A percentile compares a stretch with the other conserved stretches of the same genome.
Evolutionary conservation across 1,140 invertebrate species (phyloP).

Genomic region (Sycobia sp.): DNA sequence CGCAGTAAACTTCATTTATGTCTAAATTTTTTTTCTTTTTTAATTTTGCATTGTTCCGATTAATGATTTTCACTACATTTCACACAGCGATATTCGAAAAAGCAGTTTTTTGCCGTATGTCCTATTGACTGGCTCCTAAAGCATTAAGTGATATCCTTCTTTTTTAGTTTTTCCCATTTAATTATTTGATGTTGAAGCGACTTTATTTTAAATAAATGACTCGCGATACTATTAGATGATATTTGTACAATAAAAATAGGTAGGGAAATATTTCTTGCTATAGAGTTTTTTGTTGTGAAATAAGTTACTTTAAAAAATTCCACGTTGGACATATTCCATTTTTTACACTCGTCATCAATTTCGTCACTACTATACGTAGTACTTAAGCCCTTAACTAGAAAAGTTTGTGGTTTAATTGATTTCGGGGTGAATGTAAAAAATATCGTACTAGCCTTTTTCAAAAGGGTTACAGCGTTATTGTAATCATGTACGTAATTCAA

Average conservation of each 20-base stretch:
- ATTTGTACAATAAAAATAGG: not conserved
- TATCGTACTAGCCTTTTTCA: not conserved
- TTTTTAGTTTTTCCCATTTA: slow-evolving; percentile 19
- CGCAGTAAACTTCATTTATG: not conserved
- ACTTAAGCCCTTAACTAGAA: not conserved
- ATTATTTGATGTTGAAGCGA: slow-evolving; percentile 5
- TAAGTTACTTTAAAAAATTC: not conserved
- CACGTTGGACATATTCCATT: not conserved
- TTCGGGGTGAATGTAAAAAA: not conserved
- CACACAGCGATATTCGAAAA: slow-evolving; percentile 19
- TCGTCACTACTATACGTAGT: not conserved
- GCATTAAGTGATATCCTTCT: slow-evolving; percentile 24
- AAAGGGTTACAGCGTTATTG: not conserved
- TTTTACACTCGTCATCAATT: not conserved
- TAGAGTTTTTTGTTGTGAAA: not conserved
- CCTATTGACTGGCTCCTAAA: slow-evolving; percentile 29
- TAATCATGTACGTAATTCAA: not conserved
- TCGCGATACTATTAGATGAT: not conserved
- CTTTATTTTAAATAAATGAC: not conserved
- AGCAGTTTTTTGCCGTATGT: too few relatives aligned
- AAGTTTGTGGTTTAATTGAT: not conserved
- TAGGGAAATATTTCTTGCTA: not conserved
- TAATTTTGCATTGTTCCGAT: slow-evolving; percentile 10
- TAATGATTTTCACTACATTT: slow-evolving; percentile 17
- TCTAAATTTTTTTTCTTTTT: not conserved